A percentile compares a stretch with the other conserved stretches of the same genome.
Evolutionary conservation across 2,797 vertebrate genomes (phyloP).

Genomic region (Gorsachius magnificus): DNA sequence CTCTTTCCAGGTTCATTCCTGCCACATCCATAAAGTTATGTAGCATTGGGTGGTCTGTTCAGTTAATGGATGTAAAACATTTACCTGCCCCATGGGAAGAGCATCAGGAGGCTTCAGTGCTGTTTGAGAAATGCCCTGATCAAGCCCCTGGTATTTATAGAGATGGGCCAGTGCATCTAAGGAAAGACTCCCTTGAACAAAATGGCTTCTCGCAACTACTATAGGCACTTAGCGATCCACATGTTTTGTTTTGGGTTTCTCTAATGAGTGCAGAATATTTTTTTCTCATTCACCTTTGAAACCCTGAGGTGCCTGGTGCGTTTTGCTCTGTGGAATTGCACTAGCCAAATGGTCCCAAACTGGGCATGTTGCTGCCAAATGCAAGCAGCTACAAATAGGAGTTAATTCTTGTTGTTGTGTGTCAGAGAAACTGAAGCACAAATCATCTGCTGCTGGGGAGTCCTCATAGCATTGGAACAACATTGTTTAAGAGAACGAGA

Average conservation of each 20-base stretch:
- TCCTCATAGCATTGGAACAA: not conserved
- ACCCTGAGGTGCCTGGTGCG: not conserved
- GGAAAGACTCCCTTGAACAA: not conserved
- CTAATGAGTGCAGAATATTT: not conserved
- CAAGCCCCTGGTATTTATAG: not conserved
- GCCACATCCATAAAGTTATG: not conserved
- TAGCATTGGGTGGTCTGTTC: not conserved
- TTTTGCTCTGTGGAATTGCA: not conserved
- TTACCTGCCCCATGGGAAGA: not conserved
- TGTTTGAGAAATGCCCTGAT: not conserved
- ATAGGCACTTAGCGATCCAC: not conserved
- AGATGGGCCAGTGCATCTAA: not conserved
- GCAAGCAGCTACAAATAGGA: not conserved
- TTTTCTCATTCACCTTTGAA: not conserved
- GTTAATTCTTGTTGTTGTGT: not conserved
- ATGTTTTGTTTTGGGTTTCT: not conserved
- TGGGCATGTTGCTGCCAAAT: not conserved
- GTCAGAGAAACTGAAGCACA: not conserved
- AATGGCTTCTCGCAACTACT: not conserved
- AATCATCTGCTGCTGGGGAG: not conserved
- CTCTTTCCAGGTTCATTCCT: not conserved
- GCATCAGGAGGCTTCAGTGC: not conserved
- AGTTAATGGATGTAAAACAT: not conserved
- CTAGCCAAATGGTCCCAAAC: not conserved
- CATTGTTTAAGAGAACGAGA: not conserved